A percentile compares a stretch with the other conserved stretches of the same genome.
These are phyloP conservation scores for Tetramorium parvispinum DNA, from an alignment of 1,140 invertebrate genomes.

Conservation along the genomic window DNA sequence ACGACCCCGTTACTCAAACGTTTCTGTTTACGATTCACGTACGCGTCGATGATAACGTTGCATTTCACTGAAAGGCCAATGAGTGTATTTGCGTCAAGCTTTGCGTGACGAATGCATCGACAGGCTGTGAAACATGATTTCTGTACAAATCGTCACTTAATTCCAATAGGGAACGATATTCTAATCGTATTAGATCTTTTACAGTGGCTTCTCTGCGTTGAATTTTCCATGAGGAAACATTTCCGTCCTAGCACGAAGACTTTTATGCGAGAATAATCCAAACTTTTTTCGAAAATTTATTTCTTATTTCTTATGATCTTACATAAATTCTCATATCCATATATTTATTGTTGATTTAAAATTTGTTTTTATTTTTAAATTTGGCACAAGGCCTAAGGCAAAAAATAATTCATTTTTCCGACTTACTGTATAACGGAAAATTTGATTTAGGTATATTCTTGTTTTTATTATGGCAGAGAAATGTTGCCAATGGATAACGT, in stretches of 20 bases:
- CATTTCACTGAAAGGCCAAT: slow-evolving; percentile 17
- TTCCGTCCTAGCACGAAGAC: background rate
- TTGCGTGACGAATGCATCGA: slow-evolving; percentile 17
- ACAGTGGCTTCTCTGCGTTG: background rate
- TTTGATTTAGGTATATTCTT: background rate
- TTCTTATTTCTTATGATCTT: background rate
- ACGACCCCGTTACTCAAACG: slow-evolving; percentile 65
- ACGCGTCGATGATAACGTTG: slow-evolving; percentile 61
- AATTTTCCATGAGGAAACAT: background rate
- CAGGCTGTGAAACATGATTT: background rate
- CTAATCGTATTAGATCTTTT: background rate
- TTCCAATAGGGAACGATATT: background rate
- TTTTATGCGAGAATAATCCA: background rate
- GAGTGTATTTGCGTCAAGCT: background rate
- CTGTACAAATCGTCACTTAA: slow-evolving; percentile 3
- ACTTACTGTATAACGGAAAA: background rate
- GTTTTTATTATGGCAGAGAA: background rate
- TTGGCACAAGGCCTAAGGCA: background rate
- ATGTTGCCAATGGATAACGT: background rate
- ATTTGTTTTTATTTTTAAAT: background rate
- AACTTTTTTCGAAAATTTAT: background rate
- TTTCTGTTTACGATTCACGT: slow-evolving; percentile 68
- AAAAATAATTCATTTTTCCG: background rate
- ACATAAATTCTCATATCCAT: background rate
- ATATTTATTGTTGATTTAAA: background rate